Evolutionary conservation across 2,888 invertebrate genomes (phyloP).

Genomic region (Phaonia tiefii): DNA sequence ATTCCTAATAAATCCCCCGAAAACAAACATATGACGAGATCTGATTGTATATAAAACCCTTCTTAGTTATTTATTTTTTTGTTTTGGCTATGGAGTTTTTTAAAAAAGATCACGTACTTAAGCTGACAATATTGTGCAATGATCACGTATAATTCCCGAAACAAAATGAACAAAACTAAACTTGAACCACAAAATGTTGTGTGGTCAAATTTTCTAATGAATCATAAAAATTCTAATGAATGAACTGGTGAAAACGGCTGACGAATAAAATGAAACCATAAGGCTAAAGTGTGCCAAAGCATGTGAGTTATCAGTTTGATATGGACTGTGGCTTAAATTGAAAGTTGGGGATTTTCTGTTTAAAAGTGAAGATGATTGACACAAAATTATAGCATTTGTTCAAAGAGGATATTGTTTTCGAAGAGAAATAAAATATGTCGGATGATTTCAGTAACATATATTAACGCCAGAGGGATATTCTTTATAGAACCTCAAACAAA

Average conservation of each 20-base stretch:
- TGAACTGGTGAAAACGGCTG: constrained; percentile 14
- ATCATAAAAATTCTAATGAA: constrained; percentile 55
- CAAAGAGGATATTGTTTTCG: neutral
- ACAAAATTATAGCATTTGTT: neutral
- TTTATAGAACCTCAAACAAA: too few relatives aligned
- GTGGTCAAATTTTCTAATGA: constrained; percentile 61
- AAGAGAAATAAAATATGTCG: neutral
- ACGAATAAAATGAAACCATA: neutral
- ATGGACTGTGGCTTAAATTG: constrained; percentile 42
- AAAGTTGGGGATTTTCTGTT: constrained; percentile 11
- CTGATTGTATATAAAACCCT: constrained; percentile 40
- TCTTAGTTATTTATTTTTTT: too few relatives aligned
- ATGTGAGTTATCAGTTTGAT: constrained; percentile 40
- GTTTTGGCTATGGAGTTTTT: neutral
- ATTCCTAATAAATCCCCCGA: constrained; percentile 18
- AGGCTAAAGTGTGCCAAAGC: constrained; percentile 56
- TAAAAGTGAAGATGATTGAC: too few relatives aligned
- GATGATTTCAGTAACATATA: too few relatives aligned
- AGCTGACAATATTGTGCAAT: constrained; percentile 78
- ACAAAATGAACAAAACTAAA: constrained; percentile 27
- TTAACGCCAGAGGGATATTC: too few relatives aligned
- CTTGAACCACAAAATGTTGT: constrained; percentile 37
- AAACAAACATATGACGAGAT: constrained; percentile 47
- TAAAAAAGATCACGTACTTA: constrained; percentile 74
- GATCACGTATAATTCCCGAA: constrained; percentile 73